Percentiles rank a stretch among this genome's conserved stretches.
Evolutionary conservation across 1,140 invertebrate species (phyloP).

Genomic region (Venturia canescens): DNA sequence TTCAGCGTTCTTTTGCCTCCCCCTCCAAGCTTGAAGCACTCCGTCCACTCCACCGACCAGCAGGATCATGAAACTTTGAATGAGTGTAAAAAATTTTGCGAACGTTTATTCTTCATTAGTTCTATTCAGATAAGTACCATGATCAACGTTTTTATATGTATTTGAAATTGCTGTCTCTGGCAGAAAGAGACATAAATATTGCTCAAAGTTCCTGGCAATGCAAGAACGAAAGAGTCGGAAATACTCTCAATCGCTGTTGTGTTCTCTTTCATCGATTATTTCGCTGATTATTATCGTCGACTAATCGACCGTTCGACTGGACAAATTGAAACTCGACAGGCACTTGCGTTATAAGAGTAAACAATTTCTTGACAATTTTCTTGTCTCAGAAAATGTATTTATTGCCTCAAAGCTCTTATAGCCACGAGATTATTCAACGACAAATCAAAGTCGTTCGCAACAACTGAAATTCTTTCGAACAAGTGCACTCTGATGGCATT

Average conservation of each 20-base stretch:
- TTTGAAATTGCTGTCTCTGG: not conserved
- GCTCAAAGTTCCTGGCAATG: not conserved
- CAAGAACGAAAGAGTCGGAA: not conserved
- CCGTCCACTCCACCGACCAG: too few species aligned
- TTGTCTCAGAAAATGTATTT: not conserved
- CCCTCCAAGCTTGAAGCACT: too few species aligned
- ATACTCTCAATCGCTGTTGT: not conserved
- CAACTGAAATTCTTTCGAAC: too few species aligned
- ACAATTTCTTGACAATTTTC: not conserved
- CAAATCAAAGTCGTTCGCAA: too few species aligned
- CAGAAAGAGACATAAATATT: constrained; percentile 1
- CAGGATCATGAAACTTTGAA: too few species aligned
- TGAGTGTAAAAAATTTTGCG: too few species aligned
- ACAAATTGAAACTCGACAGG: constrained; percentile 21
- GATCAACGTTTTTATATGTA: too few species aligned
- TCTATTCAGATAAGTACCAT: too few species aligned
- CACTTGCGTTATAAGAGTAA: constrained; percentile 1
- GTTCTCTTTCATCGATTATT: not conserved
- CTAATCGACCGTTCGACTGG: constrained; percentile 29
- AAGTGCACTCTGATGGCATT: too few species aligned
- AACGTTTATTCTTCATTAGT: not conserved
- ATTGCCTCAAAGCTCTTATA: too few species aligned
- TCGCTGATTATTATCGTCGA: constrained; percentile 23
- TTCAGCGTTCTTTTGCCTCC: too few species aligned
- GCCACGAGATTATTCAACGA: too few species aligned